phyloP scores from a whole-genome alignment of 2,797 vertebrate species.

The Rhincodon typus region DNA sequence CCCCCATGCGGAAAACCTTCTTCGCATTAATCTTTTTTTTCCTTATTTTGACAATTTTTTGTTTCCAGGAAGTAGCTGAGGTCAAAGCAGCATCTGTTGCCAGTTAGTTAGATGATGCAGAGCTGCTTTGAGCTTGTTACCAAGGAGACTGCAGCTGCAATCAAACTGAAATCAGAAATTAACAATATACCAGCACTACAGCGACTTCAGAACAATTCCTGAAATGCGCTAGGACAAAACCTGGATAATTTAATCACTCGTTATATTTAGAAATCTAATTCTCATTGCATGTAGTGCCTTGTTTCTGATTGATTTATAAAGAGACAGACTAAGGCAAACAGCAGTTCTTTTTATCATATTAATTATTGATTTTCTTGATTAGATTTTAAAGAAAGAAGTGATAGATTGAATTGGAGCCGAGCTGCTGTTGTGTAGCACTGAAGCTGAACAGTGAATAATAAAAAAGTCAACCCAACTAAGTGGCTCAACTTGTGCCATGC shows the following conservation, averaged over 20 bases:
- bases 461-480: background rate
- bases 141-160: conserved; percentile 63
- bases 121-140: conserved; percentile 69
- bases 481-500: background rate
- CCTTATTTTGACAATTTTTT: conserved; percentile 80
- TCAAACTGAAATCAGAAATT: conserved; percentile 61
- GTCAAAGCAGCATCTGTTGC: conserved; percentile 86
- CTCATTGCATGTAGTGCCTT: background rate
- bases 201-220: conserved; percentile 56
- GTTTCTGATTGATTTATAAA: background rate
- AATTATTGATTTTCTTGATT: background rate
- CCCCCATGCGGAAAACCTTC: conserved; percentile 51
- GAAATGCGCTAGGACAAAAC: conserved; percentile 56
- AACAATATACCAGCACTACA: conserved; percentile 44
- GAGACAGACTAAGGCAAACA: background rate
- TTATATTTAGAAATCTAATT: conserved; percentile 31
- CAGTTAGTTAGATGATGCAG: conserved; percentile 74
- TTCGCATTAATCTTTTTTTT: conserved; percentile 75
- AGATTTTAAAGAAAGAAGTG: background rate
- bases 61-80: conserved; percentile 88
- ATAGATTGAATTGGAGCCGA: background rate
- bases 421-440: background rate
- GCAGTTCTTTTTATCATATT: background rate
- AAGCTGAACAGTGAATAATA: background rate
- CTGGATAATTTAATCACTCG: conserved; percentile 43